Evolutionary conservation across 2,797 vertebrate species (phyloP), one percentile per base, ranked within the genome.

Genomic region (Gouania willdenowi): DNA sequence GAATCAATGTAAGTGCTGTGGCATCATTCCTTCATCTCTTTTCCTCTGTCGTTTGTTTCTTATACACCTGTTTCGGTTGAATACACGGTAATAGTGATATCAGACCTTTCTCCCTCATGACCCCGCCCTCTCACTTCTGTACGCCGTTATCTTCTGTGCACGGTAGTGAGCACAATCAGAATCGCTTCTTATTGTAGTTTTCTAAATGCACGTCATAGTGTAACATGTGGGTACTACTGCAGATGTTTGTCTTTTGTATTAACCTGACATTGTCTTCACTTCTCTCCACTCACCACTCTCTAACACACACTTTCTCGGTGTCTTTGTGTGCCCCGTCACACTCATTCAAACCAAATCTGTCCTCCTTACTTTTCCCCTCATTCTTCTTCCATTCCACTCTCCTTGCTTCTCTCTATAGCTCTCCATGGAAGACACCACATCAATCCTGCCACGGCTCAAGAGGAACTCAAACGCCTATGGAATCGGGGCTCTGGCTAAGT

Each of bases 391-490:
- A 75, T 82, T 45, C 66, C 64, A 75, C 39, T 75, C 5, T 70
- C 51, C 74, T 82, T 45, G n/a, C n/a, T n/a, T 75, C 47, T 57
- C 63, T 61, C 58, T 83, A 46, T 78, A 99, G 97, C 90, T 98
- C 51, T 99, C 97, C 73, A 98, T 98, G 95, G 97, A 99, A 88
- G 97, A 99, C 81, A 99, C 97, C 43, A 98, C 94, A 45, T 98
- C 97, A 66, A 99, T 99, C 79, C 91, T 99, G 52, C 97, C 97
- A 29, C 93, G 93, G 70, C 89, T 98, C 78, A 91, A 91, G 81
- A 98, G 95, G 85, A 90, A 98, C 84, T 98, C 97, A 51, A 98
- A 98, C 51, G 92, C 94, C 60, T 99, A 97, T 34, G 93, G 97
- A 80, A 99, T 99, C 69, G 95, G 97, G 38, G 97, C 97, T 86